A percentile compares a stretch with the other conserved stretches of the same genome.
Evolutionary conservation across 92 coral and sea anemone species (phyloP).

Genomic region (Phenganax marumi): DNA sequence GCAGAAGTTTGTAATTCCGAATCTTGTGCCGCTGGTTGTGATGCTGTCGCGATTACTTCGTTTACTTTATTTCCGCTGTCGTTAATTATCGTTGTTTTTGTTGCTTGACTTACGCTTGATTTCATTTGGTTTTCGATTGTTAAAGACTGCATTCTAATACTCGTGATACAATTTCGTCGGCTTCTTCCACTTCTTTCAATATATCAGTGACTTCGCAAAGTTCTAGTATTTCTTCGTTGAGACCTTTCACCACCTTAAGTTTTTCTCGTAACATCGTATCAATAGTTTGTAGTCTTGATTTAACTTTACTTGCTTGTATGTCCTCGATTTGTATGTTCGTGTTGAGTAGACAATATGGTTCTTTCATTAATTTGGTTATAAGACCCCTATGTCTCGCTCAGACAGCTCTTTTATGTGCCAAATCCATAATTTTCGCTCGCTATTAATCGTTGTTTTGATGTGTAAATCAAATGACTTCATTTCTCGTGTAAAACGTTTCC

Average conservation of each 20-base stretch:
- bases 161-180: slow-evolving; percentile 13
- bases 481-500: background rate
- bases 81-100: background rate
- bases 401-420: background rate
- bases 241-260: slow-evolving; percentile 11
- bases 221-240: slow-evolving; percentile 33
- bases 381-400: slow-evolving; percentile 1
- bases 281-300: slow-evolving; percentile 21
- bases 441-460: background rate
- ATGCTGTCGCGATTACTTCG: background rate
- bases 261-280: slow-evolving; percentile 7
- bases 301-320: background rate
- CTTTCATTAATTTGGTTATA: background rate
- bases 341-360: background rate
- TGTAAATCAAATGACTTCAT: background rate
- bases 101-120: background rate
- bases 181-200: slow-evolving; percentile 34
- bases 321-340: background rate
- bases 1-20: background rate
- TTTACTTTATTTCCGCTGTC: no score
- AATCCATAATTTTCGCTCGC: background rate
- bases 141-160: background rate
- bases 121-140: background rate
- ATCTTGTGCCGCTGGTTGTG: background rate
- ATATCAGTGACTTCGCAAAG: slow-evolving; percentile 40